Conservation (phyloP, 2,888 invertebrate species). For the Drosophila infuscata region DNA sequence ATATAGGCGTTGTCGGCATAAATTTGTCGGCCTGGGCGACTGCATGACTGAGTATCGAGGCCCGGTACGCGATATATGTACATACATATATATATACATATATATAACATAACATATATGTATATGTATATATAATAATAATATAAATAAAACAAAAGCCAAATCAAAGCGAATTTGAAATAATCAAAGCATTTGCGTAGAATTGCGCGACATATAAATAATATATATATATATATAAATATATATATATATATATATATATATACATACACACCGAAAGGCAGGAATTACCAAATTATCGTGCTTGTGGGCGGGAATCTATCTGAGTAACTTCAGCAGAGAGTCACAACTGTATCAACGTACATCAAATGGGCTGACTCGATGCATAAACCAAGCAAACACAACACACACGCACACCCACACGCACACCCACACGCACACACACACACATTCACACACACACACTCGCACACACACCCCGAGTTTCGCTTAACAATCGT, state of each 20-base stretch:
- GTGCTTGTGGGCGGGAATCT: conserved; percentile 19
- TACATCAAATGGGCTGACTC: conserved; percentile 48
- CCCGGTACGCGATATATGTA: conserved; percentile 3
- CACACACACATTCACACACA: neutral
- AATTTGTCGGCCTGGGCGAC: conserved; percentile 54
- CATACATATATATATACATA: neutral
- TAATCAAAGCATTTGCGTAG: conserved; percentile 58
- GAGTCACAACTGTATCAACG: conserved; percentile 7
- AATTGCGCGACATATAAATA: conserved; percentile 32
- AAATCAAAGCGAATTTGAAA: conserved; percentile 49
- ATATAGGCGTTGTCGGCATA: conserved; percentile 71
- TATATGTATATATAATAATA: too few species aligned
- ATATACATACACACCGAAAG: neutral
- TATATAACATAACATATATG: neutral
- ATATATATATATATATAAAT: neutral
- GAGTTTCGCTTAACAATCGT: conserved; percentile 6
- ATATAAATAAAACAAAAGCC: conserved; percentile 15
- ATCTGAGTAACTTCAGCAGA: conserved; percentile 6
- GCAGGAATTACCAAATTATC: conserved; percentile 6
- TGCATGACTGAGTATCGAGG: conserved; percentile 11
- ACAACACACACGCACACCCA: neutral
- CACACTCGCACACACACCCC: neutral
- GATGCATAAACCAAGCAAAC: conserved; percentile 21
- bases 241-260: neutral
- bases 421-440: neutral